phyloP scores from a whole-genome alignment of 2,113 vertebrate genomes.

The Hemiscyllium ocellatum region DNA sequence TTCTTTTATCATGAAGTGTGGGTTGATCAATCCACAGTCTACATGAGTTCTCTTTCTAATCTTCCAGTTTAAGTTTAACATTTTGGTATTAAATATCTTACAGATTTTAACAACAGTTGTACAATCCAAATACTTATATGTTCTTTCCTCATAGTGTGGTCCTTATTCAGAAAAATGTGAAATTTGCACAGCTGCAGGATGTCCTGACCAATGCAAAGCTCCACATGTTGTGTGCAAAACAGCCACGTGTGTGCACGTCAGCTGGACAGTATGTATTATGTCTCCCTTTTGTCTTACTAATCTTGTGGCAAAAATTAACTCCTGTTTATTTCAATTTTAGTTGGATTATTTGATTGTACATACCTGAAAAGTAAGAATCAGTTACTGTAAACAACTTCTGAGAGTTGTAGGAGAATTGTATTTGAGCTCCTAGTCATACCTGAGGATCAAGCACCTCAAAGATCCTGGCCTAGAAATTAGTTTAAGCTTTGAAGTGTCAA shows the following conservation, averaged over 20 bases:
- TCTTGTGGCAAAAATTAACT: background rate
- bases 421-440: background rate
- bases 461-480: background rate
- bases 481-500: background rate
- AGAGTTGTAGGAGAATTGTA: background rate
- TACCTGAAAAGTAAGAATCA: background rate
- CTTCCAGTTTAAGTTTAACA: background rate
- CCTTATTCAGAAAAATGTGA: constrained; percentile 82
- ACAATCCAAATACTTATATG: background rate
- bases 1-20: background rate
- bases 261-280: constrained; percentile 78
- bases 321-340: background rate
- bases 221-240: constrained; percentile 78
- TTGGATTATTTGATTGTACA: background rate
- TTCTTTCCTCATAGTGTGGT: constrained; percentile 66
- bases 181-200: constrained; percentile 79
- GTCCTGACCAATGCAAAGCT: constrained; percentile 77
- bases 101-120: background rate
- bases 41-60: background rate
- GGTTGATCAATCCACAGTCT: background rate
- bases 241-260: constrained; percentile 79
- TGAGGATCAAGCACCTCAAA: background rate
- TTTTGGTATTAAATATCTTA: background rate
- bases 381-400: background rate
- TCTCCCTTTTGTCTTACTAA: background rate